phyloP scores from a whole-genome alignment of 2,113 vertebrate species.

The Loxodonta africana region DNA sequence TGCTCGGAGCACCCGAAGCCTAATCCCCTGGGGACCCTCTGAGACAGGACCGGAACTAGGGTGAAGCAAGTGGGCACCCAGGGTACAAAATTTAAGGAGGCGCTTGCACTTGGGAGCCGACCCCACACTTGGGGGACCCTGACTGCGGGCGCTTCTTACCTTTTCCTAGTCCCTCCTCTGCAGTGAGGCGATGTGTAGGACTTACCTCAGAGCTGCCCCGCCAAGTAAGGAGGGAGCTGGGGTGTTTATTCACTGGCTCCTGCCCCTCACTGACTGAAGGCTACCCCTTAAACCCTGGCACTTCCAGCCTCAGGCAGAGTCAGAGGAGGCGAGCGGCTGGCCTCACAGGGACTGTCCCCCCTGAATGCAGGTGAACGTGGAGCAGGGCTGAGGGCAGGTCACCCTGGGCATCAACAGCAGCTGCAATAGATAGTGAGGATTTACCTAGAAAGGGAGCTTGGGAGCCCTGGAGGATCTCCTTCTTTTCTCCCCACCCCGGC shows the following conservation, averaged over 20 bases:
- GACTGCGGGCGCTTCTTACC: rapidly evolving
- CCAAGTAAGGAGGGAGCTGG: background rate
- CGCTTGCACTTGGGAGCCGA: rapidly evolving
- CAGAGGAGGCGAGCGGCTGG: background rate
- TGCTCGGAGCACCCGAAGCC: background rate
- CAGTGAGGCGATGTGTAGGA: background rate
- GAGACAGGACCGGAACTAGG: background rate
- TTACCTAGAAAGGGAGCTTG: background rate
- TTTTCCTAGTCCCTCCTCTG: background rate
- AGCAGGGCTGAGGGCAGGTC: background rate
- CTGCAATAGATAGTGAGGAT: background rate
- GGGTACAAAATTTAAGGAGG: background rate
- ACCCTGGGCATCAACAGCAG: background rate
- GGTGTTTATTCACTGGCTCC: background rate
- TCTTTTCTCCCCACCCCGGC: background rate
- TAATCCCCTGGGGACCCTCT: background rate
- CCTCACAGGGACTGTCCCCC: background rate
- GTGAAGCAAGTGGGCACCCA: background rate
- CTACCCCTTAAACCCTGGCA: background rate
- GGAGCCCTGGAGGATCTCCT: background rate
- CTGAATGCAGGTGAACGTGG: background rate
- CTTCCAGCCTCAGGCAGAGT: background rate
- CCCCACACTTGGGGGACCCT: background rate
- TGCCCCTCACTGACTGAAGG: background rate
- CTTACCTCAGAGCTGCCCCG: background rate